Percentiles rank a stretch among this genome's conserved stretches.
These are phyloP conservation scores for Rotaria sp. DNA, from an alignment of 2,888 invertebrate genomes.

Conservation along the genomic window DNA sequence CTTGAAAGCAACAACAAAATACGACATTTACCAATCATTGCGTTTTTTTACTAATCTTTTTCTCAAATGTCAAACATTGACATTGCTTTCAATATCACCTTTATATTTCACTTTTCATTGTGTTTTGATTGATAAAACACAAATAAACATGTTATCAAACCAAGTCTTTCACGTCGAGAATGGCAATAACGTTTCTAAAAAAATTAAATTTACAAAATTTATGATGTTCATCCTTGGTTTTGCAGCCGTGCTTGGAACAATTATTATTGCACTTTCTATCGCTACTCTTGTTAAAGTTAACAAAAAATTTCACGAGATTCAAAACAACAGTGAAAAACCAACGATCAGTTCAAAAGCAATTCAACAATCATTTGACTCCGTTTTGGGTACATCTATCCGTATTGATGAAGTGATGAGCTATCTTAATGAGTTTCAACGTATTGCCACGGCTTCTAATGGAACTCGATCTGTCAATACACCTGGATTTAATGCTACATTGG, in stretches of 20 bases:
- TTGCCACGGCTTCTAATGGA: background rate
- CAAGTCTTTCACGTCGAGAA: background rate
- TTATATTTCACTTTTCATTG: background rate
- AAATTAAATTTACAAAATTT: background rate
- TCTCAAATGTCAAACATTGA: background rate
- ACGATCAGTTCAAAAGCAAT: background rate
- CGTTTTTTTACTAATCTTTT: background rate
- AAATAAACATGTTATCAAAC: background rate
- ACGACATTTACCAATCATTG: background rate
- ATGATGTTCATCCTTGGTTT: background rate
- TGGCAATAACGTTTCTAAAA: background rate
- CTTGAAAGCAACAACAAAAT: background rate
- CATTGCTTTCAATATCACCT: too few relatives aligned
- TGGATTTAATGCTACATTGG: background rate
- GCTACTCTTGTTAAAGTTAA: background rate
- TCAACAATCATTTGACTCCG: background rate
- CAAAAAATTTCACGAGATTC: background rate
- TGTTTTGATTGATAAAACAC: background rate
- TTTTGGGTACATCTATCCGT: background rate
- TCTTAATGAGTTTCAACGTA: background rate
- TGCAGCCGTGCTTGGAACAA: background rate
- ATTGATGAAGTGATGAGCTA: background rate
- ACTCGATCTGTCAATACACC: background rate
- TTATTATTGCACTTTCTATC: background rate
- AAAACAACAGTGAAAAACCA: background rate